These are phyloP conservation scores for Catagonus wagneri DNA, from an alignment of 2,113 vertebrate species.

Conservation along the genomic window DNA sequence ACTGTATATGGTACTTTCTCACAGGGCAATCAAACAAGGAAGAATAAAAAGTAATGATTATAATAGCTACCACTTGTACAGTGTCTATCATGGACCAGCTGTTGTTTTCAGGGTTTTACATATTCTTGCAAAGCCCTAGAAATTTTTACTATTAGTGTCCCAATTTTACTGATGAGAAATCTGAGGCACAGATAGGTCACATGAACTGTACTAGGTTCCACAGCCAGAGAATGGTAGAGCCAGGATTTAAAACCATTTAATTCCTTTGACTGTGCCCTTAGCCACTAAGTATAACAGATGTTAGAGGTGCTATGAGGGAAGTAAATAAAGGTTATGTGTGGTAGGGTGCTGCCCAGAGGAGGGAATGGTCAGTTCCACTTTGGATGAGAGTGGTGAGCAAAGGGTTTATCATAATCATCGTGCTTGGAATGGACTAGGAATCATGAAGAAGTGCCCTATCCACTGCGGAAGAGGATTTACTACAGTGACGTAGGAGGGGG, in stretches of 20 bases:
- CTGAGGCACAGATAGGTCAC: background rate
- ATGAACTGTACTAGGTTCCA: background rate
- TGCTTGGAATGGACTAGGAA: background rate
- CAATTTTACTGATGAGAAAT: background rate
- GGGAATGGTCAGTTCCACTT: background rate
- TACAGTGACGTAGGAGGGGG: fast-evolving
- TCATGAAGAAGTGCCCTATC: background rate
- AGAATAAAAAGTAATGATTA: background rate
- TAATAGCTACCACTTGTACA: background rate
- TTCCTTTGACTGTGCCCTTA: background rate
- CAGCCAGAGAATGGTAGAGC: background rate
- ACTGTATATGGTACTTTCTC: background rate
- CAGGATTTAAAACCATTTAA: background rate
- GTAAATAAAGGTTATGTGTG: background rate
- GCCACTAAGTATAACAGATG: background rate
- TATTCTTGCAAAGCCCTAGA: background rate
- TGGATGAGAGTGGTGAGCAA: background rate
- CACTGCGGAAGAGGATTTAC: too few relatives aligned
- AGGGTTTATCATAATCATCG: background rate
- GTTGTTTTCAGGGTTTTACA: background rate
- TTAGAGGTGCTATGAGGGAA: background rate
- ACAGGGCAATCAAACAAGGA: background rate
- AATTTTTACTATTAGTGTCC: background rate
- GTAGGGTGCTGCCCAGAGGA: background rate
- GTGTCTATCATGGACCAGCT: background rate